Evolutionary conservation across 2,113 vertebrate species (phyloP).

Genomic region (Cynocephalus volans): DNA sequence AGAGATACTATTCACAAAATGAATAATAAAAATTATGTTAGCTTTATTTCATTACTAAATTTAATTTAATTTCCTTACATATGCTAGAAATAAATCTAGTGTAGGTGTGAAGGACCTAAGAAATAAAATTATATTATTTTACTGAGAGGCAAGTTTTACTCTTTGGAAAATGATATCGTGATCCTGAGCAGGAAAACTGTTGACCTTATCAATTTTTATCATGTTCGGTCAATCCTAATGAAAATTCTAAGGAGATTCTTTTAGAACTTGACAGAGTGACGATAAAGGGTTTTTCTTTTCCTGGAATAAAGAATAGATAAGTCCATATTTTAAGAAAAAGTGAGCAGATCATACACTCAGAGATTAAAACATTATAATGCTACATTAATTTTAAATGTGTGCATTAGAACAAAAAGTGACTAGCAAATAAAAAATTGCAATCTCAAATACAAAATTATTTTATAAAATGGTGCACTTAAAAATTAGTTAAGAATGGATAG

Average conservation of each 20-base stretch:
- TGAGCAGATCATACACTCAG: neutral
- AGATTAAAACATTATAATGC: neutral
- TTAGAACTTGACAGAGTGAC: neutral
- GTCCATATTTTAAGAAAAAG: neutral
- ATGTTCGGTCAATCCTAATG: neutral
- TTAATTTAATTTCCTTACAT: neutral
- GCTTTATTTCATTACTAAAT: neutral
- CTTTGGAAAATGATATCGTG: neutral
- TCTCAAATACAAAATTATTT: conserved; percentile 2
- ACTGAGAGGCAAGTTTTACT: neutral
- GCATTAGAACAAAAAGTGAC: neutral
- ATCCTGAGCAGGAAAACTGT: neutral
- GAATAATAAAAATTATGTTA: neutral
- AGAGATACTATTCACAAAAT: neutral
- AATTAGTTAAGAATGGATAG: neutral
- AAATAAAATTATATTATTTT: neutral
- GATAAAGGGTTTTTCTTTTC: neutral
- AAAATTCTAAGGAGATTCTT: neutral
- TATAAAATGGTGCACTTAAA: neutral
- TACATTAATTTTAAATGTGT: conserved; percentile 31
- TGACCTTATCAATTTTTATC: neutral
- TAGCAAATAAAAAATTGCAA: neutral
- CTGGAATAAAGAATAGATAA: conserved; percentile 48
- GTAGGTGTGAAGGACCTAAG: neutral
- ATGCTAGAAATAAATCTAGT: conserved; percentile 34